A percentile compares a stretch with the other conserved stretches of the same genome.
phyloP scores from a whole-genome alignment of 2,113 vertebrate species.

The Nothobranchius furzeri region DNA sequence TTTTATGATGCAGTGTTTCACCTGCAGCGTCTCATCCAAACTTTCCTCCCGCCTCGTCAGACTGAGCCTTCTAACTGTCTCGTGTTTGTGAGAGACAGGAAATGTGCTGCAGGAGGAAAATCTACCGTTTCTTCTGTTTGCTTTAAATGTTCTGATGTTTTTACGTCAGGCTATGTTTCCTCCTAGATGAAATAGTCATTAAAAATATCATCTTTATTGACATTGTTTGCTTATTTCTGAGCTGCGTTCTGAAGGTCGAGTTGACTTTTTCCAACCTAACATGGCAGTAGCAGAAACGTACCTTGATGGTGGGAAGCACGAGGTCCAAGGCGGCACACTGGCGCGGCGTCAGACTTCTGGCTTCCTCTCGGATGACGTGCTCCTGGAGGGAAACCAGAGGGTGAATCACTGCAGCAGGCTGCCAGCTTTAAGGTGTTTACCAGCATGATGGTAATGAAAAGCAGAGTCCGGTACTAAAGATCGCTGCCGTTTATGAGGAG shows the following conservation, averaged over 20 bases:
- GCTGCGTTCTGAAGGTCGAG: constrained; percentile 23
- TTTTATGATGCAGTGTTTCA: constrained; percentile 42
- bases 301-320: constrained; percentile 95
- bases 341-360: constrained; percentile 88
- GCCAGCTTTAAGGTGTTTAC: constrained; percentile 6
- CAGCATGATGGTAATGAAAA: too few relatives aligned
- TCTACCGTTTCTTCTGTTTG: background rate
- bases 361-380: constrained; percentile 92
- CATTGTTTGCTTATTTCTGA: constrained; percentile 14
- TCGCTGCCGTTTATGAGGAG: background rate
- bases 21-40: constrained; percentile 32
- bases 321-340: constrained; percentile 95
- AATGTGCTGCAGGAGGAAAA: constrained; percentile 18
- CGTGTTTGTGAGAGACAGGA: constrained; percentile 26
- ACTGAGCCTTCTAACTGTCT: constrained; percentile 35
- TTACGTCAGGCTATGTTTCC: constrained; percentile 2
- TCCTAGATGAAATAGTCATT: background rate
- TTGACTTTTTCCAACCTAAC: constrained; percentile 2
- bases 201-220: background rate
- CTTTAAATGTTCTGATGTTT: background rate
- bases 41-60: constrained; percentile 31
- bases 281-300: constrained; percentile 54
- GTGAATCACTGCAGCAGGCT: constrained; percentile 13
- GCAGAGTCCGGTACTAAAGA: background rate
- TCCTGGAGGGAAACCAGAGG: constrained; percentile 77